These are phyloP conservation scores for Callinectes sapidus DNA, from an alignment of 2,888 invertebrate genomes.

Conservation along the genomic window DNA sequence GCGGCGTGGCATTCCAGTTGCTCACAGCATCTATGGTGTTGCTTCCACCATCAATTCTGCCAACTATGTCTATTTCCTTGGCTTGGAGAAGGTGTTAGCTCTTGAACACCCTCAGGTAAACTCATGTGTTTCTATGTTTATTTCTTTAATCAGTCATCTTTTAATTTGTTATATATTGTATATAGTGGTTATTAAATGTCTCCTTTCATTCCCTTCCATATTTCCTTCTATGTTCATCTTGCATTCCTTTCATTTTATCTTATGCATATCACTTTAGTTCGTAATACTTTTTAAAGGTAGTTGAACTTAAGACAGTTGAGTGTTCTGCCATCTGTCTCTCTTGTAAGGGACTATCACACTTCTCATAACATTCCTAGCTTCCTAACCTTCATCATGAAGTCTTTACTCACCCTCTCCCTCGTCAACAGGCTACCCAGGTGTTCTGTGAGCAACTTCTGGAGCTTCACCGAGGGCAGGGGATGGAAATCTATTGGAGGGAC, in stretches of 20 bases:
- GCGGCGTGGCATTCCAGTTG: conserved; percentile 94
- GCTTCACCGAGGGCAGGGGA: conserved; percentile 95
- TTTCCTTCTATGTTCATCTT: background rate
- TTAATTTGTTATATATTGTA: background rate
- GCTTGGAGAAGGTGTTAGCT: conserved; percentile 88
- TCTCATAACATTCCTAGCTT: background rate
- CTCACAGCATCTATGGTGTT: conserved; percentile 96
- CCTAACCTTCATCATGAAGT: background rate
- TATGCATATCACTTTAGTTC: too few relatives aligned
- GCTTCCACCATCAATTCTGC: conserved; percentile 97
- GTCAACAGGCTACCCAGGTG: conserved; percentile 84
- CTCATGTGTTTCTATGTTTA: background rate
- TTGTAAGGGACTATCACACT: background rate
- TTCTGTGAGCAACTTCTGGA: conserved; percentile 94
- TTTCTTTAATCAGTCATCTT: background rate
- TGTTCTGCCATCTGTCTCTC: background rate
- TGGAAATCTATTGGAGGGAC: conserved; percentile 99
- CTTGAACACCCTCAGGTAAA: conserved; percentile 89
- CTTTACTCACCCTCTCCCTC: background rate
- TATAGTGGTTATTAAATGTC: too few relatives aligned
- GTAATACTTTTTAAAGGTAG: too few relatives aligned
- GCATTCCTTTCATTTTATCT: too few relatives aligned
- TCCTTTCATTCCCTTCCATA: background rate
- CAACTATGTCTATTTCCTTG: conserved; percentile 94
- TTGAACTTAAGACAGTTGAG: too few relatives aligned